Base-by-base conservation (phyloP, 2,797 vertebrate genomes). In the Enteromius argenteus region DNA sequence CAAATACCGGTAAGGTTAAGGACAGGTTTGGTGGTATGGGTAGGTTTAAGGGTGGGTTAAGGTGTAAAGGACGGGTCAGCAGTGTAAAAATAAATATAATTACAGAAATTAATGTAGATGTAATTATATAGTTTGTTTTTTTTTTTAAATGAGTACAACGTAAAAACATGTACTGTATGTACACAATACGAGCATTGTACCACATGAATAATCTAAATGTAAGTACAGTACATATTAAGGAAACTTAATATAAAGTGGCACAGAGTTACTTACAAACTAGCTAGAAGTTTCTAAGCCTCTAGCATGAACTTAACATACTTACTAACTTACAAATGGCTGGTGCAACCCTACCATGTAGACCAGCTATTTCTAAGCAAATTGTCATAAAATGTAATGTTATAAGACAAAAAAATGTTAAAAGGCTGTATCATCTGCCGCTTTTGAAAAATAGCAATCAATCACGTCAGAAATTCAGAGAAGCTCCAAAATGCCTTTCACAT, bases 401-500 rank as follows among this genome's bases (percentile, higher is more conserved):
- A 30, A 73, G 23, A 17, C 72, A n/a, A 15, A 77, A 58, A 80
- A 17, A 81, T 21, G 4, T 39, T 78, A 21, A 71, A 44, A 44
- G 17, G 37, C 49, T 30, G 17, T 37, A 46, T 44, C 23, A 4
- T 56, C 30, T 72, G 51, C 10, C 2, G 2, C 69, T 44, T 69
- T 30, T 58, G 23, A 30, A 30, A 86, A 78, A 66, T 32, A 74
- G 21, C 4, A 8, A 82, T 66, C 35, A 39, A 64, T 74, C 69
- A 51, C 30, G 6, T 73, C 80, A 60, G 46, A 79, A 66, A 71
- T 79, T 74, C 39, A 69, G 56, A 42, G 68, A 80, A n/a, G 27
- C 82, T 86, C 76, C 46, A 81, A 35, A 84, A 83, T 53, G 17
- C 58, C 79, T 77, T 84, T 46, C n/a, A 85, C 46, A 76, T 88